Conservation (phyloP, 1,140 invertebrate species). For the Aphelenchoides avenae region DNA sequence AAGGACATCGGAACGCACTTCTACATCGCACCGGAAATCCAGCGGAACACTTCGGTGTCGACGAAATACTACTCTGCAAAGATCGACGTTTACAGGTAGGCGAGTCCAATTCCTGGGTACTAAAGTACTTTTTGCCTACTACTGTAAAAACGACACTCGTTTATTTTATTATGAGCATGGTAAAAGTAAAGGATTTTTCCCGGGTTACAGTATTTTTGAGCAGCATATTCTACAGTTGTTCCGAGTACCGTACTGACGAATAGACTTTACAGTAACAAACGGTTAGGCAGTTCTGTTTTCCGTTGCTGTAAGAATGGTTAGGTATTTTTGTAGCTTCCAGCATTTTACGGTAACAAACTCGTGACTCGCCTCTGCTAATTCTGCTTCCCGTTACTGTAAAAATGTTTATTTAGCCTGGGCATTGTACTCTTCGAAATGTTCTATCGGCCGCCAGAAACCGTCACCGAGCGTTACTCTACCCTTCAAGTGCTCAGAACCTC, state of each 20-base stretch:
- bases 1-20: conserved; percentile 83
- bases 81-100: conserved; percentile 39
- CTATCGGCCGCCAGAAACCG: conserved; percentile 73
- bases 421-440: conserved; percentile 72
- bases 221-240: no score
- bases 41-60: conserved; percentile 65
- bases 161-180: no score
- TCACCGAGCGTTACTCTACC: conserved; percentile 78
- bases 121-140: no score
- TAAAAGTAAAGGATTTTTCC: no score
- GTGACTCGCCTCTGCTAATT: conserved; percentile 1
- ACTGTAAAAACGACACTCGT: no score
- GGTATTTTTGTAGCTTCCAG: conserved; percentile 15
- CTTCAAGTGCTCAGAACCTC: conserved; percentile 69
- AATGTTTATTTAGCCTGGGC: conserved; percentile 55
- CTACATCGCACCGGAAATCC: conserved; percentile 84
- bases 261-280: no score
- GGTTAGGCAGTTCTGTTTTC: no score
- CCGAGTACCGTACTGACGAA: no score
- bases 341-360: conserved; percentile 8
- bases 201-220: no score
- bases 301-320: no score
- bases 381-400: neutral
- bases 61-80: conserved; percentile 38
- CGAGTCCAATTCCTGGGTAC: conserved; percentile 14